Evolutionary conservation across 2,113 vertebrate species (phyloP).

Genomic region (Otis tarda): DNA sequence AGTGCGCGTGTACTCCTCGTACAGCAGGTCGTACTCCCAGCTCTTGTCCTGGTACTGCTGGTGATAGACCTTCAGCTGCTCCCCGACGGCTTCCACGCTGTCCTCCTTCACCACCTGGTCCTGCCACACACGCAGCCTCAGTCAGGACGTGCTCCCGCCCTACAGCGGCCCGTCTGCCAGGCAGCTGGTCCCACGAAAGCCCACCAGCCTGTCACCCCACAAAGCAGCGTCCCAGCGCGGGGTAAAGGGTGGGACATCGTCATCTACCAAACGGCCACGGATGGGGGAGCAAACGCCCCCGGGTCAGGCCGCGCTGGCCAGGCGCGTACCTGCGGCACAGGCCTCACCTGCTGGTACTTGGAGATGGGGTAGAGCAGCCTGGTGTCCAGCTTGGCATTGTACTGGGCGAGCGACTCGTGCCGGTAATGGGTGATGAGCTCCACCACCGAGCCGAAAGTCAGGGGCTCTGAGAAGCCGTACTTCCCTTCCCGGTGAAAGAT

Average conservation of each 20-base stretch:
- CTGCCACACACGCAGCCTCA: neutral
- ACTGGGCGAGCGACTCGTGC: slow-evolving; percentile 82
- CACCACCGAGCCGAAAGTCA: slow-evolving; percentile 80
- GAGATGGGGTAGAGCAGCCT: slow-evolving; percentile 83
- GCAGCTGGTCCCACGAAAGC: neutral
- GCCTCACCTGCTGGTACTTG: slow-evolving; percentile 82
- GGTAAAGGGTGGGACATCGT: neutral
- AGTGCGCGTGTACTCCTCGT: slow-evolving; percentile 82
- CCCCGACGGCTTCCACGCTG: slow-evolving; percentile 82
- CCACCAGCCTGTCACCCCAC: neutral
- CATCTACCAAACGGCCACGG: neutral
- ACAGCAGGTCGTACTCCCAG: slow-evolving; percentile 81
- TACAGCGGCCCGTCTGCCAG: neutral
- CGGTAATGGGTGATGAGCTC: slow-evolving; percentile 84
- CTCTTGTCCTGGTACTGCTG: slow-evolving; percentile 87
- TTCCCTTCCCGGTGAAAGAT: slow-evolving; percentile 82
- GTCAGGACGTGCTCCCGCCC: neutral
- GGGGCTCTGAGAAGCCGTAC: slow-evolving; percentile 82
- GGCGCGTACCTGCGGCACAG: fast-evolving
- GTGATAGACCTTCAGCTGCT: slow-evolving; percentile 83
- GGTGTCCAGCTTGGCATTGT: slow-evolving; percentile 83
- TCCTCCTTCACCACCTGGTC: slow-evolving; percentile 72
- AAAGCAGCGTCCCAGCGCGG: neutral
- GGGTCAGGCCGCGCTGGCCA: neutral
- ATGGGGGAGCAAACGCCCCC: fast-evolving